Evolutionary conservation across 2,888 invertebrate species (phyloP), one percentile per base, ranked within the genome.

Genomic region (Trichogramma dendrolimi): DNA sequence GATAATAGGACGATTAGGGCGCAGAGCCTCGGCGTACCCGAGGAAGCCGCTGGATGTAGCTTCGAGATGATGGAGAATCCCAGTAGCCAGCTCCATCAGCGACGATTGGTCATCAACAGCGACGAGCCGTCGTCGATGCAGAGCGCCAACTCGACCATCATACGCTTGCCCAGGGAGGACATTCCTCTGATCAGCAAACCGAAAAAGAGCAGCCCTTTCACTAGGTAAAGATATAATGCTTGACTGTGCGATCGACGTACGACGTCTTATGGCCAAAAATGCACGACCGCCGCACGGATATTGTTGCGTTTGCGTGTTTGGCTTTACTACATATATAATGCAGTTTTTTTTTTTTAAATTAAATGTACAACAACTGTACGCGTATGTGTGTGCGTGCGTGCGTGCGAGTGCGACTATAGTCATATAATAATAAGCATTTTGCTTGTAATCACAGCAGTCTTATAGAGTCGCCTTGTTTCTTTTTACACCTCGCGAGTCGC

Each of bases 151-250:
- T 27, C 27, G 27, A 81, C 81, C 67, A 80, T 83, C 63, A 80
- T 82, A 70, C 80, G 82, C 65, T 79, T 84, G 67, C 84, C 84
- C 67, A 87, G 83, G 75, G 88, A 89, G 79, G 88, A 88, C 75
- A 86, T 88, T 72, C 88, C 88, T 56, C 78, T 89, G 72, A 86
- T 89, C 75, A 84, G 84, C 70, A 87, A 86, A 75, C 81, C 85
- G 63, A 82, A 81, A 68, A 83, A 81, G 76, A 83, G 84, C 74
- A 83, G 84, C 76, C 83, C 83, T 71, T 83, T 86, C 79, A 83
- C 83, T 76, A 84, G 84, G 84, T 85, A 81, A 82, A 74, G n/a
- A n/a, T n/a, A 79, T 78, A 80, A 69, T 70, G 7, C 50, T 14
- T 14, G 7, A 50, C 50, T 8, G 14, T 3, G 46, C 8, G n/a